phyloP scores from a whole-genome alignment of 2,888 invertebrate species.

The Drosophila atripex region DNA sequence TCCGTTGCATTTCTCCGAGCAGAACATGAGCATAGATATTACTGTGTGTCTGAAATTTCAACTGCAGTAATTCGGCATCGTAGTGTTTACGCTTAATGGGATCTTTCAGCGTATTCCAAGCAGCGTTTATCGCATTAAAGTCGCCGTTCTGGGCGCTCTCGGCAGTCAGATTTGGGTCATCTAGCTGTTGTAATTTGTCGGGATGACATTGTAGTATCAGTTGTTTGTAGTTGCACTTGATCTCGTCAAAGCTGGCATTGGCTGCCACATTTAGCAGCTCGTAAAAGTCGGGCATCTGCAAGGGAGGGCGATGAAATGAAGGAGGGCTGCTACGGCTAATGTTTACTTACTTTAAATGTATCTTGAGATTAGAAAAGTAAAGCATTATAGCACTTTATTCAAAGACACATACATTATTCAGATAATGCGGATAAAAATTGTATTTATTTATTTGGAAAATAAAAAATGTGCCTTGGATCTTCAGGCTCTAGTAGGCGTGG shows the following conservation, averaged over 20 bases:
- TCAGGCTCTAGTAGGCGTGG: background rate
- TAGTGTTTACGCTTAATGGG: slow-evolving; percentile 87
- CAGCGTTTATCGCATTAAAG: slow-evolving; percentile 87
- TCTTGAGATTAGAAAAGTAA: background rate
- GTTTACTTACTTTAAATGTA: slow-evolving; percentile 62
- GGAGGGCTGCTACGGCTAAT: slow-evolving; percentile 15
- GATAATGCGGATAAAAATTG: background rate
- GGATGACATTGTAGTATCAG: slow-evolving; percentile 83
- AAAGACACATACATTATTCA: background rate
- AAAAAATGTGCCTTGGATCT: slow-evolving; percentile 21
- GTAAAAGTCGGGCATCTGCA: slow-evolving; percentile 77
- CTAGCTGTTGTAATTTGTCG: slow-evolving; percentile 80
- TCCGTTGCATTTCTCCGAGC: slow-evolving; percentile 84
- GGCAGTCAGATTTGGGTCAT: slow-evolving; percentile 61
- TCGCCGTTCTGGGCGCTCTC: slow-evolving; percentile 41
- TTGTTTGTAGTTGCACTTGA: slow-evolving; percentile 82
- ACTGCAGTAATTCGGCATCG: slow-evolving; percentile 86
- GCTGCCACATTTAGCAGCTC: slow-evolving; percentile 76
- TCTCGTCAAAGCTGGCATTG: slow-evolving; percentile 76
- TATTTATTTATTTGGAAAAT: background rate
- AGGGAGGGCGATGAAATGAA: slow-evolving; percentile 13
- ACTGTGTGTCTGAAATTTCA: slow-evolving; percentile 85
- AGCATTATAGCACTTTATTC: slow-evolving; percentile 11
- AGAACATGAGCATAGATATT: slow-evolving; percentile 85
- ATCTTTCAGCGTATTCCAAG: slow-evolving; percentile 89